Conservation (phyloP, 2,797 vertebrate species). For the Thalassophryne amazonica region DNA sequence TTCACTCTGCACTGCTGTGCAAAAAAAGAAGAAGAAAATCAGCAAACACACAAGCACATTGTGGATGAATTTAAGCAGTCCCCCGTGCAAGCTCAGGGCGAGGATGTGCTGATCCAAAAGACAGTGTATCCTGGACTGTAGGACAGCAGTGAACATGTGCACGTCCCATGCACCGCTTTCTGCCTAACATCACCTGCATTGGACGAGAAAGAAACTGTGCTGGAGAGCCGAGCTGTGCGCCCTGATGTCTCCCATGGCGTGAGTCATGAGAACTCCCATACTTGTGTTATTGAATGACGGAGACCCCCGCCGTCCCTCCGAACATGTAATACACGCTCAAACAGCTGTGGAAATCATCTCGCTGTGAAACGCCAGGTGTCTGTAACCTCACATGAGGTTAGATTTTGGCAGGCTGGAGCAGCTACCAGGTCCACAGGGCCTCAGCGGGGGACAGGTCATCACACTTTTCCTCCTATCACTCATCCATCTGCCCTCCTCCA, state of each 20-base stretch:
- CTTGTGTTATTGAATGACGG: conserved; percentile 66
- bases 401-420: conserved; percentile 66
- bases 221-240: conserved; percentile 32
- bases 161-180: conserved; percentile 30
- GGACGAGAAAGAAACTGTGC: conserved; percentile 58
- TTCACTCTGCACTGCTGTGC: too few relatives aligned
- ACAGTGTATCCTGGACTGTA: too few relatives aligned
- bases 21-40: too few relatives aligned
- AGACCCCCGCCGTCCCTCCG: conserved; percentile 64
- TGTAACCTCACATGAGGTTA: conserved; percentile 67
- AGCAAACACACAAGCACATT: too few relatives aligned
- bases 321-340: conserved; percentile 67
- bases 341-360: conserved; percentile 69
- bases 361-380: conserved; percentile 70
- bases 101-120: too few relatives aligned
- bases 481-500: conserved; percentile 43
- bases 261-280: conserved; percentile 60
- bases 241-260: conserved; percentile 53
- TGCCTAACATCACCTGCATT: conserved; percentile 60
- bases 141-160: too few relatives aligned
- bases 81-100: too few relatives aligned
- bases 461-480: conserved; percentile 65
- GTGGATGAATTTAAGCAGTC: too few relatives aligned
- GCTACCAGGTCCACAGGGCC: conserved; percentile 68
- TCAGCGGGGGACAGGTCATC: conserved; percentile 57